Evolutionary conservation across 1,140 invertebrate species (phyloP).

Genomic region (Ceratosolen fusciceps): DNA sequence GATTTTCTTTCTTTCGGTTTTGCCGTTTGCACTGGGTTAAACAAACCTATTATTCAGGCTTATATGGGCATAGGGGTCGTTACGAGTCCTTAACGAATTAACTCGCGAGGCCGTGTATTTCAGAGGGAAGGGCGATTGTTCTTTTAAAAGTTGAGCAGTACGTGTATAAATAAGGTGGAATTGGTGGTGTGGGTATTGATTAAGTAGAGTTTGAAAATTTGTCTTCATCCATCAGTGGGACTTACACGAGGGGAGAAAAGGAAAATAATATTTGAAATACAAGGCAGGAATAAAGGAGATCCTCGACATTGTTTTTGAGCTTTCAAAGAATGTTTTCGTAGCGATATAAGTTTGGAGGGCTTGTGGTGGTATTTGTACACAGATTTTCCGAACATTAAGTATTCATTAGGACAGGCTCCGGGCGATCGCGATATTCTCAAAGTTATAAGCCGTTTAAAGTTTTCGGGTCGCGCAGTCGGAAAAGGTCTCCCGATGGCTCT

Average conservation of each 20-base stretch:
- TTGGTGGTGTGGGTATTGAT: neutral
- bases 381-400: slow-evolving; percentile 19
- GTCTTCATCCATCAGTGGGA: neutral
- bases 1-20: too few species aligned
- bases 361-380: slow-evolving; percentile 3
- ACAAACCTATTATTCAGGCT: too few species aligned
- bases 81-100: too few species aligned
- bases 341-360: neutral
- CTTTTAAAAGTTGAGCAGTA: too few species aligned
- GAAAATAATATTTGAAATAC: slow-evolving; percentile 5
- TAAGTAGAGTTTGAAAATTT: neutral
- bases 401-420: slow-evolving; percentile 2
- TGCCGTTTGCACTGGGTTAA: too few species aligned
- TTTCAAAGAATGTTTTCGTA: slow-evolving; percentile 1
- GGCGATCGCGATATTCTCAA: slow-evolving; percentile 3
- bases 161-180: too few species aligned
- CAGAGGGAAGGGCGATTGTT: too few species aligned
- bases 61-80: too few species aligned
- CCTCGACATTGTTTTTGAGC: neutral
- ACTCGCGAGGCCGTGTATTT: too few species aligned
- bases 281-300: neutral
- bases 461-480: slow-evolving; percentile 15
- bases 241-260: neutral
- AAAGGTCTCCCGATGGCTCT: neutral
- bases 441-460: slow-evolving; percentile 14